Evolutionary conservation across 2,888 invertebrate genomes (phyloP), one percentile per base, ranked within the genome.

Genomic region (Trypoxylon attenuatum): DNA sequence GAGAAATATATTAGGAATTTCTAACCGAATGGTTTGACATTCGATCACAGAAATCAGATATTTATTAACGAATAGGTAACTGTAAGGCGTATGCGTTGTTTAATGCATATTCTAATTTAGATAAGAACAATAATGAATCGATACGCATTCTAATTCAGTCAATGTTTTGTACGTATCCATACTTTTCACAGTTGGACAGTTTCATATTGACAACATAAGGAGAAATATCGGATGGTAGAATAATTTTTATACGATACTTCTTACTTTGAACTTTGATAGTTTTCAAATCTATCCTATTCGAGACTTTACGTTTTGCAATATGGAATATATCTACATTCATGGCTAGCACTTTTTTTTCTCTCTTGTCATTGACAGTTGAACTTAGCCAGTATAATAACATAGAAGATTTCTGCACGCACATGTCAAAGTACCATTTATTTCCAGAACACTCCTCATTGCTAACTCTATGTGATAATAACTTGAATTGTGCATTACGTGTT

Each of bases 341-440:
- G n/a, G 10, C 13, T 33, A 33, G n/a, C 8, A 33, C 33, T 33
- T 13, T 4, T 13, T 10, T 33, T n/a, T n/a, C n/a, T n/a, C n/a
- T 33, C 18, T 46, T 47, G 55, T 53, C 55, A 56, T 49, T 68
- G 56, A 66, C 45, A 18, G 52, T 58, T 69, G 58, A 58, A 51
- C 55, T 10, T 18, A 5, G 2, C 21, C n/a, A 16, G 23, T 18
- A 29, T 50, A 59, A 53, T 43, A 52, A 59, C 29, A 50, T 25
- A 55, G 22, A 15, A 49, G 29, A 59, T 23, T 29, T 25, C 6
- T 49, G 51, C 63, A 57, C 43, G 56, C 52, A 46, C 53, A 21
- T 42, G 49, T 47, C 45, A 8, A 49, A 39, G 5, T 53, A 23
- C 52, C 19, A 19, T 8, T 43, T 64, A 15, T 43, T 33, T 43